phyloP scores from a whole-genome alignment of 2,797 vertebrate genomes.

The Denticeps clupeoides region DNA sequence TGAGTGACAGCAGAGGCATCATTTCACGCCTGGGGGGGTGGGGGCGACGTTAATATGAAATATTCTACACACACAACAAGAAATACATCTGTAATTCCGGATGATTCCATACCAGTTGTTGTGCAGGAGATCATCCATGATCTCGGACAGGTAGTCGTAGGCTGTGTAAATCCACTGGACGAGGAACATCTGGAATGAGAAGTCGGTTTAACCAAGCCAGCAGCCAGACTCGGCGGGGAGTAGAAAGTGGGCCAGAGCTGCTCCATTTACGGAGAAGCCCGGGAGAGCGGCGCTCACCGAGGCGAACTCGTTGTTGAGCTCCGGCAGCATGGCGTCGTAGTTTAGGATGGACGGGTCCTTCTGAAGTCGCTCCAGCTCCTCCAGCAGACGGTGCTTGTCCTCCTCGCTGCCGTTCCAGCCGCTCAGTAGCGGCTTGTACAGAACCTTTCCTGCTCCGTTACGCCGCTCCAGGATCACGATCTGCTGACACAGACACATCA shows the following conservation, averaged over 20 bases:
- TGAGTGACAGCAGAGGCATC: conserved; percentile 92
- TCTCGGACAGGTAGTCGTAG: conserved; percentile 70
- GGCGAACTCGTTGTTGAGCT: conserved; percentile 85
- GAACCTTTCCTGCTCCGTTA: conserved; percentile 67
- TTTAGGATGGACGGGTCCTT: conserved; percentile 76
- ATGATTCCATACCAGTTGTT: conserved; percentile 77
- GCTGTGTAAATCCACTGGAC: conserved; percentile 79
- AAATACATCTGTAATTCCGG: not conserved
- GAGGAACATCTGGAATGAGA: conserved; percentile 70
- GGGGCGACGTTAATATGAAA: not conserved
- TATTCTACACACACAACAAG: not conserved
- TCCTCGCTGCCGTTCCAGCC: conserved; percentile 81
- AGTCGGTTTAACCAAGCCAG: not conserved
- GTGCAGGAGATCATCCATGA: conserved; percentile 79
- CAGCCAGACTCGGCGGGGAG: not conserved
- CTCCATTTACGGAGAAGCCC: conserved; percentile 1
- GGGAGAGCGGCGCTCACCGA: not conserved
- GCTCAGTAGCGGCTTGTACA: conserved; percentile 64
- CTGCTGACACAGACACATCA: too few relatives aligned
- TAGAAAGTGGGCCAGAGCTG: conserved; percentile 13
- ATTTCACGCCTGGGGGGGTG: conserved; percentile 78
- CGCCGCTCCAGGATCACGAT: conserved; percentile 84
- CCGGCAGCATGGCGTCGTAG: conserved; percentile 68
- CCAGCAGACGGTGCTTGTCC: conserved; percentile 71
- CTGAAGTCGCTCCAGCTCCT: conserved; percentile 74